These are phyloP conservation scores for Hozukius guyotensis DNA, from an alignment of 2,797 vertebrate genomes.

Conservation along the genomic window DNA sequence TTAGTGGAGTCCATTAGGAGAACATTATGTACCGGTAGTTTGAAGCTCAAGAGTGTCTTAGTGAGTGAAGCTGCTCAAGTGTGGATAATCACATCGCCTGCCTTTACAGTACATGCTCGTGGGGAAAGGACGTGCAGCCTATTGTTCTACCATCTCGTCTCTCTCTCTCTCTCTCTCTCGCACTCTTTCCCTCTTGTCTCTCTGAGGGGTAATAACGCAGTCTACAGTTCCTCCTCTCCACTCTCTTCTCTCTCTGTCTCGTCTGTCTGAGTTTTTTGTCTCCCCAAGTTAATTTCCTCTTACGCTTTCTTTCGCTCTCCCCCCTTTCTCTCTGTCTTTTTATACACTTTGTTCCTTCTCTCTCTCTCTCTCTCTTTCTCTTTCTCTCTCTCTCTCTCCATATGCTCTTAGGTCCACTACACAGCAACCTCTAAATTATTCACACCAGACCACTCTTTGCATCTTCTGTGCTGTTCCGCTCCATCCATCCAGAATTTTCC, in stretches of 20 bases:
- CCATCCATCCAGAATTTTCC: slow-evolving; percentile 68
- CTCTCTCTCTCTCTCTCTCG: slow-evolving; percentile 21
- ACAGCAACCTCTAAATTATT: slow-evolving; percentile 79
- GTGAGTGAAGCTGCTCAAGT: slow-evolving; percentile 72
- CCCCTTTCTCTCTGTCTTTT: slow-evolving; percentile 4
- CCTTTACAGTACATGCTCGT: slow-evolving; percentile 64
- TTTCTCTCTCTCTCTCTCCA: background rate
- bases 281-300: slow-evolving; percentile 6
- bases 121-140: slow-evolving; percentile 48
- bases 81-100: slow-evolving; percentile 78
- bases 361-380: background rate
- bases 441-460: slow-evolving; percentile 76
- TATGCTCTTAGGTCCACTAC: slow-evolving; percentile 68
- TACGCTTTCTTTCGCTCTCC: background rate
- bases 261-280: slow-evolving; percentile 15
- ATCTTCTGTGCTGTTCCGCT: slow-evolving; percentile 64
- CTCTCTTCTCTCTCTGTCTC: slow-evolving; percentile 22
- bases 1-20: slow-evolving; percentile 79
- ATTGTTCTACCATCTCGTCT: slow-evolving; percentile 63
- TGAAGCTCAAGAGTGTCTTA: slow-evolving; percentile 73
- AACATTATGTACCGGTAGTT: slow-evolving; percentile 77
- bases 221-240: slow-evolving; percentile 37
- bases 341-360: slow-evolving; percentile 7
- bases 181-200: slow-evolving; percentile 20
- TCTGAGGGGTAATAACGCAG: slow-evolving; percentile 53